These are phyloP conservation scores for Lamproptera curius DNA, from an alignment of 2,888 invertebrate species.

Conservation along the genomic window DNA sequence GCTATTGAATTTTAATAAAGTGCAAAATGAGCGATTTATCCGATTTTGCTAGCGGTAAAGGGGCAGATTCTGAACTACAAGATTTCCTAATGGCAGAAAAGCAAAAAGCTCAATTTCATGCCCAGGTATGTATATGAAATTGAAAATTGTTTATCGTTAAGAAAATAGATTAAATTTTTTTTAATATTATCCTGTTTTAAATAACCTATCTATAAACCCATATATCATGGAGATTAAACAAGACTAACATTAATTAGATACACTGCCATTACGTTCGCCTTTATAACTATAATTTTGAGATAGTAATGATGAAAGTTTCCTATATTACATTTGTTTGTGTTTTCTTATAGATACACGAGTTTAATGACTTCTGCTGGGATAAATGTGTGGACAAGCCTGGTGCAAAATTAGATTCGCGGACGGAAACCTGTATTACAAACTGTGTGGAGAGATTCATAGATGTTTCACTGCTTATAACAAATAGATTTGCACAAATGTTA, in stretches of 20 bases:
- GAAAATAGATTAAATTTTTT: no score
- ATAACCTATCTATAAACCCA: no score
- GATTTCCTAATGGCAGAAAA: slow-evolving; percentile 91
- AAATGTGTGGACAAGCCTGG: slow-evolving; percentile 95
- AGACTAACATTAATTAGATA: no score
- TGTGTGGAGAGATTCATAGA: slow-evolving; percentile 97
- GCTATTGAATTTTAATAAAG: slow-evolving; percentile 2
- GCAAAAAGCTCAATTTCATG: slow-evolving; percentile 93
- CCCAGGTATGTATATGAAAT: slow-evolving; percentile 87
- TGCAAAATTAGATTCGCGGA: slow-evolving; percentile 90
- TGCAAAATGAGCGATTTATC: slow-evolving; percentile 56
- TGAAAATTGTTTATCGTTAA: no score
- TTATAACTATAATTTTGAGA: no score
- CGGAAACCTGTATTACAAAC: slow-evolving; percentile 93
- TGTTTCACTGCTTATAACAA: slow-evolving; percentile 91
- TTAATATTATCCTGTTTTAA: no score
- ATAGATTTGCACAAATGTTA: slow-evolving; percentile 91
- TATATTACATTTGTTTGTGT: not conserved
- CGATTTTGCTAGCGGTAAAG: slow-evolving; percentile 58
- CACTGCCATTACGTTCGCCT: no score
- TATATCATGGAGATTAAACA: no score
- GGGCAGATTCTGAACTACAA: slow-evolving; percentile 86
- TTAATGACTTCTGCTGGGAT: slow-evolving; percentile 97
- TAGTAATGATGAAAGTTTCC: no score
- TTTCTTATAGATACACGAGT: slow-evolving; percentile 88